Percentiles rank a stretch among this genome's conserved stretches.
These are phyloP conservation scores for Dromaius novaehollandiae DNA, from an alignment of 2,113 vertebrate species.

Conservation along the genomic window DNA sequence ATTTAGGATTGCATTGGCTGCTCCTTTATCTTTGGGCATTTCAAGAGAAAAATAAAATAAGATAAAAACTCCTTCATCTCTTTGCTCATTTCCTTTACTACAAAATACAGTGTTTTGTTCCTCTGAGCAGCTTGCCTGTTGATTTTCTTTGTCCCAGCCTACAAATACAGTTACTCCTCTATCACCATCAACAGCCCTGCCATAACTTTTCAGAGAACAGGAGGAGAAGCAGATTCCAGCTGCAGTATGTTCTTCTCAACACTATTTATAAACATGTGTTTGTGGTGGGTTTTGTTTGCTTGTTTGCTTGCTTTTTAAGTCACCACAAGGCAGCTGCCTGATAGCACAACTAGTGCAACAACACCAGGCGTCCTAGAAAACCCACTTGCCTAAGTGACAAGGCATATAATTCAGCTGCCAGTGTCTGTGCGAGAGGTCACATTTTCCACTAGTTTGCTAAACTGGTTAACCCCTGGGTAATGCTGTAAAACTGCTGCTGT, in stretches of 20 bases:
- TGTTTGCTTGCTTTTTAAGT: not conserved
- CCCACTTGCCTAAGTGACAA: rapidly evolving
- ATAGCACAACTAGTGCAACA: not conserved
- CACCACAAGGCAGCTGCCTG: not conserved
- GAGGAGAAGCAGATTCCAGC: not conserved
- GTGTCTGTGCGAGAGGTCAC: not conserved
- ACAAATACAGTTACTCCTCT: not conserved
- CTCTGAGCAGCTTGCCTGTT: not conserved
- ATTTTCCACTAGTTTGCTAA: not conserved
- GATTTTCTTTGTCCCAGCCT: not conserved
- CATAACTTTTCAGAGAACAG: not conserved
- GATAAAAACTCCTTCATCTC: not conserved
- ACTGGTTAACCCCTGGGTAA: not conserved
- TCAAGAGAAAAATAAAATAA: not conserved
- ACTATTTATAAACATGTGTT: not conserved
- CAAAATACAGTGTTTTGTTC: not conserved
- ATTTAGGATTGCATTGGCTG: not conserved
- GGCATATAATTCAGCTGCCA: rapidly evolving
- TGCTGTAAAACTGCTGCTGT: not conserved
- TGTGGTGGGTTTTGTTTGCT: not conserved
- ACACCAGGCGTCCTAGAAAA: not conserved
- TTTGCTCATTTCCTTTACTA: not conserved
- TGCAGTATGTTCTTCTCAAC: not conserved
- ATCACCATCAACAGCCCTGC: rapidly evolving
- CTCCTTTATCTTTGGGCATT: not conserved